Evolutionary conservation across 2,888 invertebrate genomes (phyloP).

Genomic region (Euzophera pinguis): DNA sequence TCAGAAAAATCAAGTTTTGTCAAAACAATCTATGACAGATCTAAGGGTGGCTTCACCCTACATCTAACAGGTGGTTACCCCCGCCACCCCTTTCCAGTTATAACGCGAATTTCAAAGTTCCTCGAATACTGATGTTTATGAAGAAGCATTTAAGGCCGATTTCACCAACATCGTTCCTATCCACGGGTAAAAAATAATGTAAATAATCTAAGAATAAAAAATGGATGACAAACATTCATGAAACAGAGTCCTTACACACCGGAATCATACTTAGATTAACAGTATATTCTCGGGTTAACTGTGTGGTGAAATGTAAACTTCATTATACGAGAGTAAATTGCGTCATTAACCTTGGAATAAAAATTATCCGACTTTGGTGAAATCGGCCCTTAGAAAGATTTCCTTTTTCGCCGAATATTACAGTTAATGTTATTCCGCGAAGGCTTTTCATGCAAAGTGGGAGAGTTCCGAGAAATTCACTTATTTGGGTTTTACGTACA

Average conservation of each 20-base stretch:
- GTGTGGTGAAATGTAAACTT: too few species aligned
- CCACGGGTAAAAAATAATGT: too few species aligned
- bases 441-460: background rate
- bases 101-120: background rate
- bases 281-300: too few species aligned
- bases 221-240: too few species aligned
- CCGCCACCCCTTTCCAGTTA: conserved; percentile 18
- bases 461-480: background rate
- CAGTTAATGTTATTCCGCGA: background rate
- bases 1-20: background rate
- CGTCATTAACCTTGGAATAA: too few species aligned
- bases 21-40: background rate
- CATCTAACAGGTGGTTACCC: conserved; percentile 23
- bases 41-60: background rate
- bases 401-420: background rate
- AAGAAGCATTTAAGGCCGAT: background rate
- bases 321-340: too few species aligned
- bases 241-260: too few species aligned
- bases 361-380: too few species aligned
- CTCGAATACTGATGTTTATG: background rate
- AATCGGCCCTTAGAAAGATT: background rate
- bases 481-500: background rate
- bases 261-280: too few species aligned
- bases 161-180: too few species aligned
- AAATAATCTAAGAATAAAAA: too few species aligned